Conservation (phyloP, 2,113 vertebrate genomes). For the Chamaea fasciata region DNA sequence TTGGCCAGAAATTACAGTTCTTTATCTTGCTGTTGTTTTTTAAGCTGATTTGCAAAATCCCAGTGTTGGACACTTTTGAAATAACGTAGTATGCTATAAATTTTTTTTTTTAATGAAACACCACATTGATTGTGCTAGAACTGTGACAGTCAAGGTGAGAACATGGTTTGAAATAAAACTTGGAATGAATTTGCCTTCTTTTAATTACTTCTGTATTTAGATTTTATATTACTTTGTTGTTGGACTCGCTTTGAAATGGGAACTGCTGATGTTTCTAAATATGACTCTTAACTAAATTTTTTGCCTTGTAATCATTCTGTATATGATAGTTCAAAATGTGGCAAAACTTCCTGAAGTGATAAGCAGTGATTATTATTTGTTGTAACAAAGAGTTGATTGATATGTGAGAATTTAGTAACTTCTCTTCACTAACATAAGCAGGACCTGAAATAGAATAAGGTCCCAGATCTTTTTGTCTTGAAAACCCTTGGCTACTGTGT, state of each 20-base stretch:
- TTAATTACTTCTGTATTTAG: neutral
- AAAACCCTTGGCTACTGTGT: neutral
- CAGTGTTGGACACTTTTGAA: neutral
- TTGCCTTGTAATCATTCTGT: neutral
- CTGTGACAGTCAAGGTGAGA: neutral
- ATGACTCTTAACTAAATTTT: neutral
- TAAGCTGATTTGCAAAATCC: neutral
- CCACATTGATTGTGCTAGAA: neutral
- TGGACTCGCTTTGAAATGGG: neutral
- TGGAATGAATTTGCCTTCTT: neutral
- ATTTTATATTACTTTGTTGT: neutral
- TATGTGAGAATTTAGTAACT: neutral
- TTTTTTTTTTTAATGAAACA: neutral
- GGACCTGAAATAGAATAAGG: neutral
- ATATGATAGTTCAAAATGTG: neutral
- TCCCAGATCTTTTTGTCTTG: neutral
- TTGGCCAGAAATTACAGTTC: neutral
- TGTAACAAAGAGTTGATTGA: neutral
- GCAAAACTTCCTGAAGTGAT: neutral
- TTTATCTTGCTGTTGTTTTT: neutral
- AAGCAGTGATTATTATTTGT: neutral
- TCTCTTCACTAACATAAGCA: neutral
- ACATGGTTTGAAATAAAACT: neutral
- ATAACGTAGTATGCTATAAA: neutral
- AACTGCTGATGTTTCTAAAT: conserved; percentile 16